Base-by-base conservation (phyloP, 2,797 vertebrate species). In the Neosilurus mollespiculum region DNA sequence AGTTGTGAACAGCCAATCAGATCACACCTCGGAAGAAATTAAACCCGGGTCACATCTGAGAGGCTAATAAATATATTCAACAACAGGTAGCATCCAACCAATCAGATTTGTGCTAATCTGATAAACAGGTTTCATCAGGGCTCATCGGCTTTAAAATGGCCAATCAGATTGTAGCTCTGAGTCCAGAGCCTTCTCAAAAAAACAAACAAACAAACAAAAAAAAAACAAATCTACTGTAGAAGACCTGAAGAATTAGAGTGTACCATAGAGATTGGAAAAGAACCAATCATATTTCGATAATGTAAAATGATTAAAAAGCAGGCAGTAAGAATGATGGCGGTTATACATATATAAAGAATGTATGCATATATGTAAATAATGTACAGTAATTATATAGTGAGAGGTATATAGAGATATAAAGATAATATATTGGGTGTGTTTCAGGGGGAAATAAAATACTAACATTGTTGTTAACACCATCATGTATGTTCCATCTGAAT, bases 341-440 rank as follows among this genome's bases (percentile, higher is more conserved):
- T n/a, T 82, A 54, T 26, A 66, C 53, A 24, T 43, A 66, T 62
- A 64, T 4, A 58, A 71, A 61, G 34, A 24, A 9, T 64, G 67
- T 72, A 83, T 61, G 61, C 67, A 62, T 30, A 18, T 77, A 34
- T 80, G 71, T 82, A 66, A 9, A 72, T 24, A 69, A 66, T 85
- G 82, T 85, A 84, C 75, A 86, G 75, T 83, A 22, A 84, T 69
- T 86, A 84, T 80, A 82, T 73, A 81, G 58, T 53, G 70, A 75
- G 78, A 64, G 78, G 26, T 66, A 78, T 80, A 84, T 84, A 86
- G 70, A 87, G 34, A 82, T 71, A 71, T 77, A 66, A 78, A 85
- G 65, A 65, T 61, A 82, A 64, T 78, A 82, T 58, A 53, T 61
- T 12, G 20, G 26, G 43, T 7, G 43, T 16, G 71, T 43, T 54